Evolutionary conservation across 2,113 vertebrate genomes (phyloP), one percentile per base, ranked within the genome.

Genomic region (Gorilla gorilla): DNA sequence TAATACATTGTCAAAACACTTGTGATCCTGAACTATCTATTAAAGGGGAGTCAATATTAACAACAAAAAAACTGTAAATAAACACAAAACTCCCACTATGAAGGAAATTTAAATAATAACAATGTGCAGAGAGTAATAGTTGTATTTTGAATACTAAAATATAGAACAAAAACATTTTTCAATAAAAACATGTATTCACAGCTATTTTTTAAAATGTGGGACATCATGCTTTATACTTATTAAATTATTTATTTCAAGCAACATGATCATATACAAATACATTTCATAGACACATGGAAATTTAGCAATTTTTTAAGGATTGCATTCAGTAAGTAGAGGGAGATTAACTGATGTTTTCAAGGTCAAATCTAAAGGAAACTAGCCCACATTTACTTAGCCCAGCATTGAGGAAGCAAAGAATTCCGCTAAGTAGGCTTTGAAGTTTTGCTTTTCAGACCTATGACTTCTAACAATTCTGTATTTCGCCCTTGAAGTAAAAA

Each of bases 401-500:
- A 30, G 0, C 32, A 16, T 25, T 45, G 40, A 94, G 68, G 12
- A 87, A 75, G 1, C 35, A 45, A 82, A 73, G 59, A 76, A 76
- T 73, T 22, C 76, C 52, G 78, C 23, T 83, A 70, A 90, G 4
- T 17, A 90, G 5, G 1, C 45, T 89, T 82, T 83, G 11, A 59
- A 80, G 18, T 91, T 96, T 61, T 95, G 22, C 73, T 52, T 70
- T 81, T 78, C 78, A 85, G 9, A 13, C 2, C 38, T 52, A 9
- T 30, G 9, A 1, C 17, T 72, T 94, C 25, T 85, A 79, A 43
- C 55, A 94, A 48, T 59, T 89, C 59, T 43, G 4, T 82, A 57
- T 91, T 94, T 91, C 45, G 66, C 9, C 93, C 23, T 89, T 90
- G n/a, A 90, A 92, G 59, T 82, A 61, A 78, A 93, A 93, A 84